These are phyloP conservation scores for Priocnemis perturbator DNA, from an alignment of 2,888 invertebrate genomes.

Conservation along the genomic window DNA sequence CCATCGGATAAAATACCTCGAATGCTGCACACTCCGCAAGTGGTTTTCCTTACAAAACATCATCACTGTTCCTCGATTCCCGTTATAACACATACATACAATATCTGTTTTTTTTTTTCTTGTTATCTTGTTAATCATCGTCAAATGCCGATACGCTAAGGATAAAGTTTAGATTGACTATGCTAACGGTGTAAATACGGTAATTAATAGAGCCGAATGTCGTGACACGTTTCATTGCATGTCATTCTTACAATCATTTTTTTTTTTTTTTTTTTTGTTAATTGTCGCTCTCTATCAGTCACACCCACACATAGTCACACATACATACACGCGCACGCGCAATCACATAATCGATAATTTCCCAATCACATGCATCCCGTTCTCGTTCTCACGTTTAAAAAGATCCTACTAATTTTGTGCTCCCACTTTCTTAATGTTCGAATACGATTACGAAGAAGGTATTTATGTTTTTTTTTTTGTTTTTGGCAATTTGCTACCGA, in stretches of 20 bases:
- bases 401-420: conserved; percentile 38
- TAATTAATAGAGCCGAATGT: conserved; percentile 49
- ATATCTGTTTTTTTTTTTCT: conserved; percentile 18
- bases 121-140: too few species aligned
- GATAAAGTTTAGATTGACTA: conserved; percentile 47
- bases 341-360: conserved; percentile 1
- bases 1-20: conserved; percentile 42
- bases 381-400: conserved; percentile 24
- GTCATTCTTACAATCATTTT: conserved; percentile 24
- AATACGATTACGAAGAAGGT: conserved; percentile 32
- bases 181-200: conserved; percentile 50
- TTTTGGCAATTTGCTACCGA: conserved; percentile 56
- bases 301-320: neutral
- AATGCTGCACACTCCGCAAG: conserved; percentile 27
- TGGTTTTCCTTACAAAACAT: conserved; percentile 21
- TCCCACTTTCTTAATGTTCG: conserved; percentile 31
- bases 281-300: conserved; percentile 14
- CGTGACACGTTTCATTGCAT: conserved; percentile 28
- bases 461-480: conserved; percentile 28
- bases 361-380: neutral
- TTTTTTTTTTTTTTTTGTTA: neutral
- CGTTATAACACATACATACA: conserved; percentile 34
- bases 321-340: neutral
- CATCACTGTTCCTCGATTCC: conserved; percentile 30
- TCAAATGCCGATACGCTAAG: conserved; percentile 53